Percentiles rank a stretch among this genome's conserved stretches.
phyloP scores from a whole-genome alignment of 2,888 invertebrate genomes.

The Yponomeuta sedellus region DNA sequence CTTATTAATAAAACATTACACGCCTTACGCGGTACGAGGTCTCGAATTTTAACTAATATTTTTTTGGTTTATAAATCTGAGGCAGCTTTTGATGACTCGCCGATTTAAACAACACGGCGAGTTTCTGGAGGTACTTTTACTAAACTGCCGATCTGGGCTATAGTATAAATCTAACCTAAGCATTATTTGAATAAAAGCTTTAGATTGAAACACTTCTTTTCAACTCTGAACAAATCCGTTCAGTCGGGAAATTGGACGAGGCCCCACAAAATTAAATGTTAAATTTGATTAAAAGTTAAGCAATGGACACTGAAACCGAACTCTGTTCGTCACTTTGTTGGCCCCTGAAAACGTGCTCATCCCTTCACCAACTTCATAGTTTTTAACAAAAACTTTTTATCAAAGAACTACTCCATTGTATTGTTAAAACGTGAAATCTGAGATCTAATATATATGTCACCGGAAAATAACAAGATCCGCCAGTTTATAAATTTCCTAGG shows the following conservation, averaged over 20 bases:
- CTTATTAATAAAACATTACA: too few relatives aligned
- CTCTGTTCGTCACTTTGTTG: neutral
- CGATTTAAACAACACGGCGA: too few relatives aligned
- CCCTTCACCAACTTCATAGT: neutral
- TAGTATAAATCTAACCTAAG: conserved; percentile 37
- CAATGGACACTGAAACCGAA: conserved; percentile 53
- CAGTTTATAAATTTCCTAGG: too few relatives aligned
- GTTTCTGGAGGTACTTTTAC: neutral
- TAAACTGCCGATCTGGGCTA: neutral
- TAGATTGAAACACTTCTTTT: conserved; percentile 65
- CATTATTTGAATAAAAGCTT: conserved; percentile 60
- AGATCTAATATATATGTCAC: too few relatives aligned
- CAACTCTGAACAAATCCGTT: conserved; percentile 61
- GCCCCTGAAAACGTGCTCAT: neutral
- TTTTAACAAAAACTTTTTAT: neutral
- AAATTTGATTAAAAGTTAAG: conserved; percentile 66
- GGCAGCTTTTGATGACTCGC: too few relatives aligned
- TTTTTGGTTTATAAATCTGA: too few relatives aligned
- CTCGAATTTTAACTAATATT: too few relatives aligned
- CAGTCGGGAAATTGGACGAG: conserved; percentile 62
- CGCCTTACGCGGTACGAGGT: too few relatives aligned
- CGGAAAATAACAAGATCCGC: too few relatives aligned
- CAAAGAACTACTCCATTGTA: too few relatives aligned
- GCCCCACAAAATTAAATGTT: conserved; percentile 61
- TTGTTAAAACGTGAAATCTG: too few relatives aligned